Evolutionary conservation across 2,888 invertebrate genomes (phyloP), one percentile per base, ranked within the genome.

Genomic region (Pardosa pseudoannulata): DNA sequence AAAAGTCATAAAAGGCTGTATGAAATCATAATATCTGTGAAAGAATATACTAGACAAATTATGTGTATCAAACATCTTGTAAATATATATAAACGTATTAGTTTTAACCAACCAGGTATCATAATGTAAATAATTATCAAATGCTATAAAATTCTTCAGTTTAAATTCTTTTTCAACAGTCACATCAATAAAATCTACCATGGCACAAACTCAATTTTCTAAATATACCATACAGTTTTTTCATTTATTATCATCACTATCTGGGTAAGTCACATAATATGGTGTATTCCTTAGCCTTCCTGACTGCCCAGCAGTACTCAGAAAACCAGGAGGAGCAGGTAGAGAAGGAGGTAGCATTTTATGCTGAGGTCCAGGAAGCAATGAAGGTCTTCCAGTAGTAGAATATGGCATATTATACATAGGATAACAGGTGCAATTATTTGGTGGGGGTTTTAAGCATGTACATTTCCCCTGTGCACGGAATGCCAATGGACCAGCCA

Each of bases 381-480:
- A 64, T 39, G 85, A 70, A 41, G 82, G 79, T 16, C 82, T 32
- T 27, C 75, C 76, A 86, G 83, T 90, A 83, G 82, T 86, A 32
- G 88, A 89, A 74, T 89, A 89, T 68, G 89, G 90, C 89, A 28
- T 91, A 92, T 56, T 90, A 87, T 93, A 93, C 62, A 91, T 92
- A 28, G 90, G 89, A 32, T 89, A 90, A 70, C 89, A 89, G 65
- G 89, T 90, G 71, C 89, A 90, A n/a, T 83, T 89, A 76, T 89
- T 85, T 19, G 87, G 87, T 31, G 89, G 89, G 9, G 90, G 90
- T 81, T 93, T 89, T 70, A 93, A 92, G 88, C 94, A 94, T 46
- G 94, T 93, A 90, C 93, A 94, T 65, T 93, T 93, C 27, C 90
- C 89, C 76, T 90, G 89, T 23, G 90, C 87, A 39, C 88, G 90